Percentiles rank a stretch among this genome's conserved stretches.
Evolutionary conservation across 1,140 invertebrate species (phyloP).

Genomic region (Achroia grisella): DNA sequence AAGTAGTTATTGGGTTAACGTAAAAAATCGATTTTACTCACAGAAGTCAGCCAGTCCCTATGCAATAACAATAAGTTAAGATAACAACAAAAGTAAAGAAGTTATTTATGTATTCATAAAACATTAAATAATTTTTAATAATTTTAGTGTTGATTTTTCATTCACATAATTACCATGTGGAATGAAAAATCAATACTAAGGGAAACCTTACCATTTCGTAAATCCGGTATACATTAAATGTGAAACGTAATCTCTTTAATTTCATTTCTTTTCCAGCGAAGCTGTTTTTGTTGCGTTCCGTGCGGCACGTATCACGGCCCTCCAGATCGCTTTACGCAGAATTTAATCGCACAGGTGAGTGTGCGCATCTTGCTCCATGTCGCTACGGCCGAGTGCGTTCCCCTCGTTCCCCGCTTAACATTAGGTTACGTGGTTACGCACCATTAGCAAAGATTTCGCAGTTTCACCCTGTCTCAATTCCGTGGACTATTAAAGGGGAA

Average conservation of each 20-base stretch:
- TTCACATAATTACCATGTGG: no score
- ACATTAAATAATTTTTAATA: no score
- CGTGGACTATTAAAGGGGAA: conserved; percentile 44
- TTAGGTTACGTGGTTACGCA: conserved; percentile 43
- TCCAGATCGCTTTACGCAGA: conserved; percentile 12
- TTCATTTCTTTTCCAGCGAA: conserved; percentile 14
- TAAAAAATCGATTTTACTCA: no score
- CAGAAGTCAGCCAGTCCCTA: no score
- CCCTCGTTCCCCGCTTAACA: conserved; percentile 22
- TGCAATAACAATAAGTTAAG: no score
- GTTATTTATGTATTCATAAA: no score
- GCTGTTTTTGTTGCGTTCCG: conserved; percentile 8
- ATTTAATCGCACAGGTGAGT: conserved; percentile 5
- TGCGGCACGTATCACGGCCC: conserved; percentile 2
- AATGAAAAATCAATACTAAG: no score
- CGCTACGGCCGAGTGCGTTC: conserved; percentile 13
- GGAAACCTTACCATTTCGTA: background rate
- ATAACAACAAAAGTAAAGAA: no score
- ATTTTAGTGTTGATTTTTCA: no score
- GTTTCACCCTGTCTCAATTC: conserved; percentile 49
- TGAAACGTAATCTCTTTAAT: conserved; percentile 17
- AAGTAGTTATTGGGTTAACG: no score
- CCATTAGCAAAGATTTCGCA: conserved; percentile 53
- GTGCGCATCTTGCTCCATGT: background rate
- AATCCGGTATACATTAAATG: conserved; percentile 1